Evolutionary conservation across 2,888 invertebrate genomes (phyloP).

Genomic region (Cataglyphis cursor): DNA sequence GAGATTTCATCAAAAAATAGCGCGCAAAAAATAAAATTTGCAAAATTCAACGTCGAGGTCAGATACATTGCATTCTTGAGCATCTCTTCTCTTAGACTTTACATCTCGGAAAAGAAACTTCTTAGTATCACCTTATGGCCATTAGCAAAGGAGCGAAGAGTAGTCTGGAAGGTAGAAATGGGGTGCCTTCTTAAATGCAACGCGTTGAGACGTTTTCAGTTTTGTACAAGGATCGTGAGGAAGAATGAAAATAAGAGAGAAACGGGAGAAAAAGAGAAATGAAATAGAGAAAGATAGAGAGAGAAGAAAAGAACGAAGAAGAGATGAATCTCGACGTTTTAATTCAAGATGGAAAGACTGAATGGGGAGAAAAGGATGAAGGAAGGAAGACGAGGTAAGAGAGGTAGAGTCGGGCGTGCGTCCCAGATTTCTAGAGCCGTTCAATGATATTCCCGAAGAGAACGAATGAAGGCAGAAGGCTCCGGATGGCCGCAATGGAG

Average conservation of each 20-base stretch:
- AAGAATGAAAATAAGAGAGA: conserved; percentile 12
- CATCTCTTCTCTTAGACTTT: conserved; percentile 14
- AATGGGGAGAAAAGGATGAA: conserved; percentile 33
- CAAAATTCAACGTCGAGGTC: not conserved
- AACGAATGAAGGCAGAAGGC: conserved; percentile 71
- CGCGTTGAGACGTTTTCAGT: conserved; percentile 28
- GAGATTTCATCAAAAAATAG: conserved; percentile 37
- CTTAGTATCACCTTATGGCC: conserved; percentile 51
- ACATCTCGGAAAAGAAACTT: conserved; percentile 43
- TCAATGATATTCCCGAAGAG: conserved; percentile 79
- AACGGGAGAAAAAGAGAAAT: not conserved
- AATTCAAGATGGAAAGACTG: conserved; percentile 59
- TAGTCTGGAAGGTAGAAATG: conserved; percentile 5
- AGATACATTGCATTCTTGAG: not conserved
- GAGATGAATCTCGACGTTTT: conserved; percentile 61
- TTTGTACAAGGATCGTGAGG: conserved; percentile 4
- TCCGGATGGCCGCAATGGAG: conserved; percentile 79
- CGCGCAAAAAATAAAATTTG: conserved; percentile 1
- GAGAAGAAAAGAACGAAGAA: conserved; percentile 5
- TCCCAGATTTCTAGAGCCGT: conserved; percentile 78
- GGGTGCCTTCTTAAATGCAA: conserved; percentile 61
- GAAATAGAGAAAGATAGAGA: not conserved
- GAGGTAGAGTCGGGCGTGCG: conserved; percentile 62
- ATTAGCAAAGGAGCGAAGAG: conserved; percentile 42
- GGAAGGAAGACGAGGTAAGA: not conserved